Evolutionary conservation across 2,797 vertebrate species (phyloP), one percentile per base, ranked within the genome.

Genomic region (Gymnopithys bicolor): DNA sequence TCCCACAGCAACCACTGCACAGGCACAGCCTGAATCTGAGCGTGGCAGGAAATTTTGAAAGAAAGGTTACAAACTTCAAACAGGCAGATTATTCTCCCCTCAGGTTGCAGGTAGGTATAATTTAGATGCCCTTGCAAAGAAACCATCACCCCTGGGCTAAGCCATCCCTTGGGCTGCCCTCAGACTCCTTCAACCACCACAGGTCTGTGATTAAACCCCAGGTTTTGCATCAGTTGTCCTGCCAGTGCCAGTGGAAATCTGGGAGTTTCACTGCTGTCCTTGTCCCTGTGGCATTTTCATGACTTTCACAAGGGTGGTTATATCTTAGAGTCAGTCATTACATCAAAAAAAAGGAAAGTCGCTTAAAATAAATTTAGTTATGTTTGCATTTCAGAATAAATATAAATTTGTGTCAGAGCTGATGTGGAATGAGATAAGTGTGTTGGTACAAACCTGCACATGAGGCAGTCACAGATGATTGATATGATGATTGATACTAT

Each of bases 381-480:
- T 12, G 41, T 86, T 78, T 91, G 35, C 21, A 16, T 89, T 89
- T 84, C 49, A 30, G 70, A 79, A 82, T 69, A 73, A 90, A 73
- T 53, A 30, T 49, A 74, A 70, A 79, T 84, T 87, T 89, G 49
- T 24, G 73, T 45, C 45, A 92, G 63, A 89, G 84, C n/a, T 78
- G 15, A 59, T 24, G 37, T 39, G 70, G 35, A 96, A 84, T 32
- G 45, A 92, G 92, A 74, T 2, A 59, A 88, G 82, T 82, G 52
- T 91, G 39, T 37, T 84, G 74, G 66, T 90, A 79, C 74, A 73
- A 59, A 55, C 28, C 71, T 63, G 58, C 45, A 66, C 63, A 53
- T 37, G 74, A 83, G 51, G 92, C 88, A 92, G 79, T 91, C 62
- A 49, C 69, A 93, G 89, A 77, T 92, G 92, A 95, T 83, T 89